Base-by-base conservation (phyloP, 2,113 vertebrate species). In the Rhipidura dahli region DNA sequence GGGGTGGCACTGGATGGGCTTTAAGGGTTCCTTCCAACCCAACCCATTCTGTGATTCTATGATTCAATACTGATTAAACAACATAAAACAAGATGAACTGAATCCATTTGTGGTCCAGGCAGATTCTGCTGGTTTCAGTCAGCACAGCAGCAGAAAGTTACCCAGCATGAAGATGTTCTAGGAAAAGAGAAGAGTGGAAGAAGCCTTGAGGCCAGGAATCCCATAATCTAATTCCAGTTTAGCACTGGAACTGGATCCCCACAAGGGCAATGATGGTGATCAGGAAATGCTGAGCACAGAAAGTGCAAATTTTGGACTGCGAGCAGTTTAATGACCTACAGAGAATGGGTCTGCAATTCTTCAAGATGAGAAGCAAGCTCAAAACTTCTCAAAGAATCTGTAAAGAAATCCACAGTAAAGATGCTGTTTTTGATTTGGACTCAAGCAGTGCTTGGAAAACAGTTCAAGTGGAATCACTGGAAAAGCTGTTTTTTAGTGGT, bases 1-100 rank as follows among this genome's bases (percentile, higher is more conserved):
- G 15, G 7, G 11, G 3, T 33, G 47, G 24, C 0, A 21, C 47
- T 23, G 16, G 24, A 24, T 35, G 61, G 3, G 3, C 2, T 40
- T 40, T 47, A 31, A 53, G 39, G 39, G 60, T 30, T 23, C 33
- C n/a, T 60, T 30, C 30, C 24, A 53, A 14, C 19, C 21, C 21
- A 39, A 10, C 1, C 23, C n/a, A 35, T 24, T 51, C 44, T 27
- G 35, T 17, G 17, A 4, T 10, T 63, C 16, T 35, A 0, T 26
- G 35, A 37, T 84, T 83, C 30, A 59, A n/a, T 7, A 12, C 11
- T 81, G 66, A 16, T 17, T 37, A 26, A 80, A 83, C 1, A 64
- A 47, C 2, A 45, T 9, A 19, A 15, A 44, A 4, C 20, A 54
- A 69, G n/a, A 70, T 14, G 44, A 95, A 66, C 9, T 30, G 28